Evolutionary conservation across 2,113 vertebrate genomes (phyloP).

Genomic region (Cepphus grylle): DNA sequence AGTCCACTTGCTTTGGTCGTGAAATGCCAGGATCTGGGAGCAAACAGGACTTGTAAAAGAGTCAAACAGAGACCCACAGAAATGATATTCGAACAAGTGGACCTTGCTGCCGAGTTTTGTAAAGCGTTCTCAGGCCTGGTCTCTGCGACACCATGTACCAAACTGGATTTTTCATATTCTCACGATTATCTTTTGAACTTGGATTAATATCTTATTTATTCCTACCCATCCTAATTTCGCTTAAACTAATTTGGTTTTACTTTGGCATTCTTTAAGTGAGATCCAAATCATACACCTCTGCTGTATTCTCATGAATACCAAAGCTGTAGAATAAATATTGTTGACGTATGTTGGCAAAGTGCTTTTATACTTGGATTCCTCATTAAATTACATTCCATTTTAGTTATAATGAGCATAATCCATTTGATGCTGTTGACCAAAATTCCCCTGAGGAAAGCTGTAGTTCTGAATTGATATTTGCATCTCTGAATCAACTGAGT

Average conservation of each 20-base stretch:
- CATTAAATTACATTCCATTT: slow-evolving; percentile 34
- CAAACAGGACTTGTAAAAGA: not conserved
- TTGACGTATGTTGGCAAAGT: not conserved
- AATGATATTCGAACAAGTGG: not conserved
- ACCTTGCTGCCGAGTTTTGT: not conserved
- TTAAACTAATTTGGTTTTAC: not conserved
- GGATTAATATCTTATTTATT: not conserved
- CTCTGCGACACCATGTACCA: not conserved
- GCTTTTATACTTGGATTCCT: slow-evolving; percentile 37
- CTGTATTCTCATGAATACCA: not conserved
- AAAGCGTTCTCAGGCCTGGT: not conserved
- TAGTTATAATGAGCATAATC: slow-evolving; percentile 47
- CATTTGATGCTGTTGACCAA: slow-evolving; percentile 26
- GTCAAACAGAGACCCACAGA: not conserved
- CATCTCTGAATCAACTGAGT: not conserved
- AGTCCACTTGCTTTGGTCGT: not conserved
- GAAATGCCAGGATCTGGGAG: not conserved
- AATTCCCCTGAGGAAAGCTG: not conserved
- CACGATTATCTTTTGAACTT: not conserved
- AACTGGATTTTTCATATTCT: not conserved
- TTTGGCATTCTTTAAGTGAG: not conserved
- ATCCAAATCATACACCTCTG: slow-evolving; percentile 1
- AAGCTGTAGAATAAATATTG: slow-evolving; percentile 11
- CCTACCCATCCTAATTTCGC: not conserved
- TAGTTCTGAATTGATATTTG: not conserved